phyloP scores from a whole-genome alignment of 1,140 invertebrate species.

The Leptopilina clavipes region DNA sequence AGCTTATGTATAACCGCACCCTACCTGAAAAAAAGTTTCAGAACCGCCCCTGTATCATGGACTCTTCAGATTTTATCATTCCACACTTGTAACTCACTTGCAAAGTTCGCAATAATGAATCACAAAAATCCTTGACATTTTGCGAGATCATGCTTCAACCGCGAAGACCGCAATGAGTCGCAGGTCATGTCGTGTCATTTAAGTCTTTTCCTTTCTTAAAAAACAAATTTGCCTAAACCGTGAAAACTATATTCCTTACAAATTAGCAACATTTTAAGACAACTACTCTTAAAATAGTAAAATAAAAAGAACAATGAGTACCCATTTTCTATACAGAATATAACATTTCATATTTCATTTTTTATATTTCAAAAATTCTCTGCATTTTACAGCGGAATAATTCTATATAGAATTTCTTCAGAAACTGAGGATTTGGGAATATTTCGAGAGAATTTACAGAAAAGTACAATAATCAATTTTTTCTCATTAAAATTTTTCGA shows the following conservation, averaged over 20 bases:
- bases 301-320: not conserved
- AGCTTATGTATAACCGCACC: no score
- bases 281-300: not conserved
- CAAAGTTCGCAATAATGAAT: conserved; percentile 42
- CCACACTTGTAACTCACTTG: conserved; percentile 12
- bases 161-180: conserved; percentile 53
- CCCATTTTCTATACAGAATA: no score
- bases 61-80: not conserved
- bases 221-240: conserved; percentile 44
- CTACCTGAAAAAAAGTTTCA: no score
- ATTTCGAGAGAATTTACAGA: no score
- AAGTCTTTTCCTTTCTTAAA: conserved; percentile 34
- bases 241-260: conserved; percentile 37
- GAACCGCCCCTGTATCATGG: no score
- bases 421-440: no score
- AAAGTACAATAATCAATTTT: no score
- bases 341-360: no score
- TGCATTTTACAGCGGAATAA: no score
- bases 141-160: conserved; percentile 42
- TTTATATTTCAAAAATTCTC: no score
- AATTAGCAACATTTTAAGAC: not conserved
- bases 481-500: no score
- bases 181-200: conserved; percentile 51
- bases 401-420: no score
- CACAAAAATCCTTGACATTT: conserved; percentile 54